phyloP scores from a whole-genome alignment of 2,797 vertebrate species.

The Acrossocheilus fasciatus region DNA sequence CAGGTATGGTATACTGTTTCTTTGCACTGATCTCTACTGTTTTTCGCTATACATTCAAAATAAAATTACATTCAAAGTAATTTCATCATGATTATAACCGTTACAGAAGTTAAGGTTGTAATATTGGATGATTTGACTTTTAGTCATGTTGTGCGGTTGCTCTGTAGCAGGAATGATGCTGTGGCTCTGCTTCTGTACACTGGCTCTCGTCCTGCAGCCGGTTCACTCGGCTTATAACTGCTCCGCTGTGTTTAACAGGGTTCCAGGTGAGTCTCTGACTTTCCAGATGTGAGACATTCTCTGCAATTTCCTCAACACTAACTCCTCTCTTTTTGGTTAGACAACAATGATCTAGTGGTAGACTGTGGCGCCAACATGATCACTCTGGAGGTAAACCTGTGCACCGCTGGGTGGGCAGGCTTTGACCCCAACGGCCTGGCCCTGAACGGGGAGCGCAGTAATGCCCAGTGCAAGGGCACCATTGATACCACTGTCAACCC shows the following conservation, averaged over 20 bases:
- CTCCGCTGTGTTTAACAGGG: constrained; percentile 70
- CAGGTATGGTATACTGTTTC: constrained; percentile 49
- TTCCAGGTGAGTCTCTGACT: constrained; percentile 69
- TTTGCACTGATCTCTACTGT: neutral
- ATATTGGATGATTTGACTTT: neutral
- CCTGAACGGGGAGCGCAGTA: constrained; percentile 78
- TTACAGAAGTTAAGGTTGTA: neutral
- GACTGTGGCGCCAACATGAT: constrained; percentile 75
- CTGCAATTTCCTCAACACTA: neutral
- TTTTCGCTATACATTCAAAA: neutral
- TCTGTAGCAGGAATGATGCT: constrained; percentile 45
- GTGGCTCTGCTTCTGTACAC: constrained; percentile 67
- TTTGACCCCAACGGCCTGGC: constrained; percentile 73
- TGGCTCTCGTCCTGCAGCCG: constrained; percentile 70
- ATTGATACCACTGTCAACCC: constrained; percentile 71
- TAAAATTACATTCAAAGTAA: neutral
- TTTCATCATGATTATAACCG: neutral
- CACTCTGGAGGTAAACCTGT: constrained; percentile 78
- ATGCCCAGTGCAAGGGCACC: constrained; percentile 69
- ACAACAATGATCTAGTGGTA: constrained; percentile 75
- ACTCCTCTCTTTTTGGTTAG: constrained; percentile 62
- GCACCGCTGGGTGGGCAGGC: constrained; percentile 79
- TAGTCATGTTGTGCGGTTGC: neutral
- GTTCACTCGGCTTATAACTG: constrained; percentile 75
- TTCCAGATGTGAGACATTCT: neutral